Conservation (phyloP, 2,888 invertebrate genomes). For the Coenonympha glycerion region DNA sequence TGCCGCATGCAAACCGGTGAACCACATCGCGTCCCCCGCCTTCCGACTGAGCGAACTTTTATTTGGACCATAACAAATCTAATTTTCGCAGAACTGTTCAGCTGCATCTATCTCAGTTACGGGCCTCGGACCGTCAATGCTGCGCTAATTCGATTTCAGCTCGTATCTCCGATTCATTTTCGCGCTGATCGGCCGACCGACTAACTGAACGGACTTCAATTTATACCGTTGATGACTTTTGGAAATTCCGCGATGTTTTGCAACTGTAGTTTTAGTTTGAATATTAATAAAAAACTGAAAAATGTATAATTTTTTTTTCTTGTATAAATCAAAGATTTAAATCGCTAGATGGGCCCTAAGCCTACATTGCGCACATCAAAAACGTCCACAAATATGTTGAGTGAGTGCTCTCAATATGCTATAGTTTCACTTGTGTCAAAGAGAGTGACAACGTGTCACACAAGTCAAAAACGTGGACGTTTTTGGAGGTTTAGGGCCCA, state of each 20-base stretch:
- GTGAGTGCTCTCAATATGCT: no score
- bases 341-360: no score
- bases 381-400: no score
- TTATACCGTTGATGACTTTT: neutral
- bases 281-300: no score
- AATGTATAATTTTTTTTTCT: no score
- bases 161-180: slow-evolving; percentile 16
- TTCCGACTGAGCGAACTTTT: neutral
- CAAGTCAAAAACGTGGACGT: no score
- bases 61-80: slow-evolving; percentile 16
- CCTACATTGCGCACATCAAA: no score
- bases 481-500: no score
- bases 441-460: no score
- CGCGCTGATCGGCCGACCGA: neutral
- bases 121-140: slow-evolving; percentile 4
- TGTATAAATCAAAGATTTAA: no score
- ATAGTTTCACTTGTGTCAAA: no score
- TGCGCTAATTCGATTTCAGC: slow-evolving; percentile 16
- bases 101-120: slow-evolving; percentile 14
- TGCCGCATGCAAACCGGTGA: neutral
- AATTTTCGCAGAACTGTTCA: slow-evolving; percentile 17
- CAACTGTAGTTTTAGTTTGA: no score
- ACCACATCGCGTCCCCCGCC: neutral
- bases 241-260: neutral
- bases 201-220: neutral